Evolutionary conservation across 2,888 invertebrate species (phyloP).

Genomic region (Ferrisia virgata): DNA sequence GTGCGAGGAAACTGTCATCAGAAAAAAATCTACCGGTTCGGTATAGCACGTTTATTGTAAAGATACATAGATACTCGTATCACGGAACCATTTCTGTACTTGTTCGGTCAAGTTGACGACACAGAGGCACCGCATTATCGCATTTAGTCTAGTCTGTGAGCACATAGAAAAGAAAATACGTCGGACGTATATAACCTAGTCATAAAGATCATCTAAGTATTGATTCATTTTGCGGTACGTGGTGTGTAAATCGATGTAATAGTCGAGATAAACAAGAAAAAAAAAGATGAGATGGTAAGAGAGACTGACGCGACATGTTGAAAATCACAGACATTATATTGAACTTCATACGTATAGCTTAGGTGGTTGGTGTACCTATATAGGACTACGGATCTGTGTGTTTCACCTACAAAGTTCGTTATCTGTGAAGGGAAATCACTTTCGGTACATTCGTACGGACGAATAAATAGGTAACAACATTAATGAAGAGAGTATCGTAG

Average conservation of each 20-base stretch:
- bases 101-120: not conserved
- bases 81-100: not conserved
- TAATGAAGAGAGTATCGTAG: not conserved
- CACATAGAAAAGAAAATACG: not conserved
- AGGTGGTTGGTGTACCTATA: too few species aligned
- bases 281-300: not conserved
- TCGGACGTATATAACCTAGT: not conserved
- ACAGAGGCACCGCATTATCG: not conserved
- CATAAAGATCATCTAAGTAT: not conserved
- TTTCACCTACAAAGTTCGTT: not conserved
- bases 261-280: not conserved
- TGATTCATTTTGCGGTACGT: not conserved
- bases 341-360: too few species aligned
- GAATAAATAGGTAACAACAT: too few species aligned
- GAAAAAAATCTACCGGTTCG: too few species aligned
- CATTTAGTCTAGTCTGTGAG: not conserved
- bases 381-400: too few species aligned
- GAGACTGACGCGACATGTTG: not conserved
- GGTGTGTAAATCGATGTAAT: not conserved
- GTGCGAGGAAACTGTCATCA: too few species aligned
- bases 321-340: not conserved
- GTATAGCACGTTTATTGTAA: too few species aligned
- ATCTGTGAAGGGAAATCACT: not conserved
- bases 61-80: not conserved
- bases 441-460: too few species aligned